Conservation (phyloP, 2,888 invertebrate species). For the Rhopalosiphum nymphaeae region DNA sequence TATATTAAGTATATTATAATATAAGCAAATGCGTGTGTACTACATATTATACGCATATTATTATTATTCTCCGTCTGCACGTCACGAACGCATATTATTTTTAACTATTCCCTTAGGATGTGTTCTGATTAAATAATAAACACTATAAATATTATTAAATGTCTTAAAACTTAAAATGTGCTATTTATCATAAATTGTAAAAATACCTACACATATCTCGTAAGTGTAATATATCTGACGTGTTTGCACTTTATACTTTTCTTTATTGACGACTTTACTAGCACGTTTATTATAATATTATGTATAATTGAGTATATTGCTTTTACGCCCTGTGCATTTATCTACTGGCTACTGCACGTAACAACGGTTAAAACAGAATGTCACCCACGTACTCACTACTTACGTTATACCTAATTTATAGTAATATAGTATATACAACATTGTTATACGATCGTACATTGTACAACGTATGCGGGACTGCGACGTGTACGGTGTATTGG, state of each 20-base stretch:
- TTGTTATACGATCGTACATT: not conserved
- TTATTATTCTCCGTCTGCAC: not conserved
- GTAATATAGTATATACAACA: not conserved
- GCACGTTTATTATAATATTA: not conserved
- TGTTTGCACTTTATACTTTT: not conserved
- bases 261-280: not conserved
- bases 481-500: not conserved
- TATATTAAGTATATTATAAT: not conserved
- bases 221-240: not conserved
- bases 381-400: not conserved
- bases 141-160: not conserved
- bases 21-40: not conserved
- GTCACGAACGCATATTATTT: not conserved
- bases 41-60: constrained; percentile 6
- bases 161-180: not conserved
- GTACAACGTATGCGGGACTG: not conserved
- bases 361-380: not conserved
- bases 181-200: not conserved
- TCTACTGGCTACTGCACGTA: not conserved
- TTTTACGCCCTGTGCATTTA: not conserved
- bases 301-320: not conserved
- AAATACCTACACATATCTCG: not conserved
- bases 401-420: not conserved
- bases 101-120: constrained; percentile 7
- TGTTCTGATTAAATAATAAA: constrained; percentile 16